Conservation (phyloP, 2,797 vertebrate species). For the Selene dorsalis region DNA sequence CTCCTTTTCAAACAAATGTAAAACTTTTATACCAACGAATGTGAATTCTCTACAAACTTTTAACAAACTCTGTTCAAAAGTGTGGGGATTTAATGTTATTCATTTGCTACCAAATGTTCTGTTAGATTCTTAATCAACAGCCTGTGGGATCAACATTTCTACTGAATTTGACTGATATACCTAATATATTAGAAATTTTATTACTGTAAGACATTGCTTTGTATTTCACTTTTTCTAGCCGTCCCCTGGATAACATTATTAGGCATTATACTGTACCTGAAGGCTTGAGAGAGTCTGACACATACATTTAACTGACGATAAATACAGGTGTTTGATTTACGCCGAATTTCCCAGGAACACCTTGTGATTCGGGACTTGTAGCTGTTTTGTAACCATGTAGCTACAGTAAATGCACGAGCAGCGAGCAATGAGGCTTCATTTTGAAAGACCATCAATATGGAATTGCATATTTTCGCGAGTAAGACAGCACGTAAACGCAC, state of each 20-base stretch:
- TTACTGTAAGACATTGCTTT: neutral
- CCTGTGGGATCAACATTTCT: rapidly evolving
- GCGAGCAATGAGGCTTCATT: neutral
- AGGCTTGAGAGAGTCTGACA: neutral
- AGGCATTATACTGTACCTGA: too few species aligned
- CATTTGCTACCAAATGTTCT: rapidly evolving
- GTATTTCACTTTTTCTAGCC: neutral
- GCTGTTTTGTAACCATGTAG: neutral
- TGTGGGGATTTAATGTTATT: neutral
- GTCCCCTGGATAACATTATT: neutral
- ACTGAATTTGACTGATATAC: neutral
- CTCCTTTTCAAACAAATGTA: constrained; percentile 6
- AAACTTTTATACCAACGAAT: neutral
- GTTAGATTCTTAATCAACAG: rapidly evolving
- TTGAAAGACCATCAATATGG: neutral
- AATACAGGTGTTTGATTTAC: neutral
- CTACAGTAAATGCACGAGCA: neutral
- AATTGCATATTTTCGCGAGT: neutral
- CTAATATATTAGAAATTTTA: neutral
- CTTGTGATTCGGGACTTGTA: rapidly evolving
- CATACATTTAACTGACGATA: too few species aligned
- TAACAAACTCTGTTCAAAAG: neutral
- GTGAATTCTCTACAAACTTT: neutral
- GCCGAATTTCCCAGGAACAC: neutral
- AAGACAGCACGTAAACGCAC: neutral